phyloP scores from a whole-genome alignment of 2,113 vertebrate species.

The Himantopus leucocephalus region DNA sequence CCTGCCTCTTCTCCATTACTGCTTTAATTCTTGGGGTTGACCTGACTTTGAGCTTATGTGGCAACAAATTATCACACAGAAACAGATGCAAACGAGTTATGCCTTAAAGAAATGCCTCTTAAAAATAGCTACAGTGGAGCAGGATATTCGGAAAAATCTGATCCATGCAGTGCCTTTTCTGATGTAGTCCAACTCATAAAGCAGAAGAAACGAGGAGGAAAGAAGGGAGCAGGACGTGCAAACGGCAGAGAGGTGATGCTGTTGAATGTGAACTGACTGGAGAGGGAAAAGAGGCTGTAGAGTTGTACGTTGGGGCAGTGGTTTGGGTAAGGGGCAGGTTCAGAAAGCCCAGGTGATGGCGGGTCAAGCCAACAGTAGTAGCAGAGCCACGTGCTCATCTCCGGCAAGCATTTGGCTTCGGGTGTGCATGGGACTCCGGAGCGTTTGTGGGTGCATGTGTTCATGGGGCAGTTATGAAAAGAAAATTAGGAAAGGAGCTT shows the following conservation, averaged over 20 bases:
- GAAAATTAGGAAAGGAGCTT: not conserved
- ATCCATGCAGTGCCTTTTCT: not conserved
- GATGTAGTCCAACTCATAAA: not conserved
- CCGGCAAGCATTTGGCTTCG: not conserved
- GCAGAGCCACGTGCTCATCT: not conserved
- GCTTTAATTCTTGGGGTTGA: not conserved
- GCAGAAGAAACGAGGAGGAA: not conserved
- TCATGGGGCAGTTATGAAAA: not conserved
- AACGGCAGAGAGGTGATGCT: not conserved
- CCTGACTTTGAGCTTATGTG: not conserved
- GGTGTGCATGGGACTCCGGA: not conserved
- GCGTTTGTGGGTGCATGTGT: rapidly evolving
- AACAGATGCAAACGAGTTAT: not conserved
- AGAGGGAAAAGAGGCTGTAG: not conserved
- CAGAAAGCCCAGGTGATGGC: not conserved
- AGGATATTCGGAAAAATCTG: not conserved
- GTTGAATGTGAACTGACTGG: not conserved
- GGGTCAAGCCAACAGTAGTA: not conserved
- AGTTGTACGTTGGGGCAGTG: not conserved
- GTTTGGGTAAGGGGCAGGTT: not conserved
- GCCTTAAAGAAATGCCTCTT: not conserved
- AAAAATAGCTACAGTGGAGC: not conserved
- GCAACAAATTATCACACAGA: not conserved
- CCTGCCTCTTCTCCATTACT: not conserved
- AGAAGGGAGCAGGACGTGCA: not conserved